phyloP scores from a whole-genome alignment of 1,140 invertebrate species.

The Ips nitidus region DNA sequence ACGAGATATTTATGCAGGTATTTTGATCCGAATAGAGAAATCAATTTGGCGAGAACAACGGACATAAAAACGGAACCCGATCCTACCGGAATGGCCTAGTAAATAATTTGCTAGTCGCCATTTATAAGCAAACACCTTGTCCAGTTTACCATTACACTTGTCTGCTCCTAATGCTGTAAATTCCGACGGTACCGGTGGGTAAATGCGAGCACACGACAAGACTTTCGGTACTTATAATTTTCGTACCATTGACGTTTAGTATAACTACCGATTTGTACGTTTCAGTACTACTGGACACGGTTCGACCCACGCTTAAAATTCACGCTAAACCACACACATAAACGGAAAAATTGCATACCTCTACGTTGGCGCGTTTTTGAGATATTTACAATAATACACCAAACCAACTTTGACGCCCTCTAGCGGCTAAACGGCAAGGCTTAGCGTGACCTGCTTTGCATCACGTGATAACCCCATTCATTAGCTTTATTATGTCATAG shows the following conservation, averaged over 20 bases:
- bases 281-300: too few relatives aligned
- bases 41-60: constrained; percentile 27
- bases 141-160: constrained; percentile 30
- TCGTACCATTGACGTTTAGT: background rate
- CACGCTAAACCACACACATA: too few relatives aligned
- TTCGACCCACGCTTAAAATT: too few relatives aligned
- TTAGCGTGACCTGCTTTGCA: too few relatives aligned
- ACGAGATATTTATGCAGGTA: constrained; percentile 15
- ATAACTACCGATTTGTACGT: background rate
- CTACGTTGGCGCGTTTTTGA: too few relatives aligned
- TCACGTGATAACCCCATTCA: too few relatives aligned
- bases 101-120: constrained; percentile 34
- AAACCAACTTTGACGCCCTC: too few relatives aligned
- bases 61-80: constrained; percentile 29
- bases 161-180: constrained; percentile 32
- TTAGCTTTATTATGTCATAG: too few relatives aligned
- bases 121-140: constrained; percentile 35
- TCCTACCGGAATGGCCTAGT: constrained; percentile 25
- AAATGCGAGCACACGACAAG: constrained; percentile 23
- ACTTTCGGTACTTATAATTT: constrained; percentile 23
- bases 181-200: constrained; percentile 12
- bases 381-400: too few relatives aligned
- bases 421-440: too few relatives aligned
- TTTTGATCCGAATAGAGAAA: constrained; percentile 32
- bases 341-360: too few relatives aligned